These are phyloP conservation scores for Cenopis cana DNA, from an alignment of 2,888 invertebrate genomes.

Conservation along the genomic window DNA sequence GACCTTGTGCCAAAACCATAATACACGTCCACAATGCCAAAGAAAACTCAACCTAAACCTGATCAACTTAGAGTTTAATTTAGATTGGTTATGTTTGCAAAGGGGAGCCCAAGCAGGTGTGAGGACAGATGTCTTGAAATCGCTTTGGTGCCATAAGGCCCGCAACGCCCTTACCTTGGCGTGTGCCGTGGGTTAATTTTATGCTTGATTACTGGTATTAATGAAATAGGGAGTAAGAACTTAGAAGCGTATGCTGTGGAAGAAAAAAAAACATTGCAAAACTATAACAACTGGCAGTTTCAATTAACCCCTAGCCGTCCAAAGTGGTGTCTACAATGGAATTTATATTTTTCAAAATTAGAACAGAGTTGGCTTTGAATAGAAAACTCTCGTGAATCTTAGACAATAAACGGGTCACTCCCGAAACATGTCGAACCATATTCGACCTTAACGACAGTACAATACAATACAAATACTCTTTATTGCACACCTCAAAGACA, in stretches of 20 bases:
- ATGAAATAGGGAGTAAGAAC: conserved; percentile 59
- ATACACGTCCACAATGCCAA: conserved; percentile 56
- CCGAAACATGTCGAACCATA: too few relatives aligned
- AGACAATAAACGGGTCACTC: too few relatives aligned
- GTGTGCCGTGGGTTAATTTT: conserved; percentile 85
- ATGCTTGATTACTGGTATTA: conserved; percentile 83
- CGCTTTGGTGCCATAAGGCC: conserved; percentile 82
- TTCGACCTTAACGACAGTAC: too few relatives aligned
- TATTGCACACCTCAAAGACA: too few relatives aligned
- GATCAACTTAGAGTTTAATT: conserved; percentile 45
- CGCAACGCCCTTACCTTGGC: conserved; percentile 79
- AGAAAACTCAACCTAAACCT: conserved; percentile 49
- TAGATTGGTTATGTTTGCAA: conserved; percentile 46
- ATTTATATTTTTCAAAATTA: too few relatives aligned
- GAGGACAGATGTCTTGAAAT: conserved; percentile 84
- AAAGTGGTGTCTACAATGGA: too few relatives aligned
- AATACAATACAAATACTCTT: too few relatives aligned
- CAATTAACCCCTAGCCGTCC: background rate
- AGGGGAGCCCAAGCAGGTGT: conserved; percentile 78
- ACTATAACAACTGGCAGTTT: background rate
- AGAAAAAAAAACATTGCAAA: background rate
- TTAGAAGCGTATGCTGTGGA: conserved; percentile 14
- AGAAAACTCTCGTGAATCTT: too few relatives aligned
- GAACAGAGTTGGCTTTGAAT: too few relatives aligned
- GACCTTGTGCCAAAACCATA: conserved; percentile 76